phyloP scores from a whole-genome alignment of 2,888 invertebrate genomes.

The Sialis lutaria region DNA sequence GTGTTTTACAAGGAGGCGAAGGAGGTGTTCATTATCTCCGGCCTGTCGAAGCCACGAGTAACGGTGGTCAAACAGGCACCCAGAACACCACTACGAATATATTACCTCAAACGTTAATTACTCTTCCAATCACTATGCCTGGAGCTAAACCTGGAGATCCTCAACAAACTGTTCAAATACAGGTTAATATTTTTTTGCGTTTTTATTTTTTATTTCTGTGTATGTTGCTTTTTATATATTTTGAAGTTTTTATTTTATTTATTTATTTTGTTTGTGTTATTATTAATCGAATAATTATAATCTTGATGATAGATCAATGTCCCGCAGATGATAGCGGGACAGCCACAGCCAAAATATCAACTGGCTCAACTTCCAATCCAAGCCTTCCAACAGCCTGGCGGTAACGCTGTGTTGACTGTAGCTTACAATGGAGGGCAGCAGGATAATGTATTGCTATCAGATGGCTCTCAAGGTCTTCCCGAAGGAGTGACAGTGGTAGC shows the following conservation, averaged over 20 bases:
- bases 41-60: constrained; percentile 30
- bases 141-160: constrained; percentile 59
- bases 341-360: constrained; percentile 44
- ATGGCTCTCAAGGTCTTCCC: constrained; percentile 30
- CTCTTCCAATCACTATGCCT: constrained; percentile 62
- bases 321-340: constrained; percentile 13
- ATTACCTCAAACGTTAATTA: constrained; percentile 49
- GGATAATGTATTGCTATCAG: constrained; percentile 25
- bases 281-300: background rate
- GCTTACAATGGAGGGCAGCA: constrained; percentile 46
- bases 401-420: constrained; percentile 49
- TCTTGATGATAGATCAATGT: background rate
- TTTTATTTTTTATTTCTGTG: no score
- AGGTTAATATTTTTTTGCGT: constrained; percentile 25
- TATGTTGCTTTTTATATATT: no score
- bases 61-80: constrained; percentile 12
- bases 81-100: constrained; percentile 11
- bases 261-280: background rate
- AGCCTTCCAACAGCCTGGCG: constrained; percentile 43
- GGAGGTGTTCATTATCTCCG: constrained; percentile 61
- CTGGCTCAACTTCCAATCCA: constrained; percentile 57
- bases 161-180: constrained; percentile 62
- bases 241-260: background rate
- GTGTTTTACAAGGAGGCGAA: constrained; percentile 49
- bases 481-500: constrained; percentile 51